Percentiles rank a stretch among this genome's conserved stretches.
These are phyloP conservation scores for Chiloscyllium punctatum DNA, from an alignment of 2,797 vertebrate species.

Conservation along the genomic window DNA sequence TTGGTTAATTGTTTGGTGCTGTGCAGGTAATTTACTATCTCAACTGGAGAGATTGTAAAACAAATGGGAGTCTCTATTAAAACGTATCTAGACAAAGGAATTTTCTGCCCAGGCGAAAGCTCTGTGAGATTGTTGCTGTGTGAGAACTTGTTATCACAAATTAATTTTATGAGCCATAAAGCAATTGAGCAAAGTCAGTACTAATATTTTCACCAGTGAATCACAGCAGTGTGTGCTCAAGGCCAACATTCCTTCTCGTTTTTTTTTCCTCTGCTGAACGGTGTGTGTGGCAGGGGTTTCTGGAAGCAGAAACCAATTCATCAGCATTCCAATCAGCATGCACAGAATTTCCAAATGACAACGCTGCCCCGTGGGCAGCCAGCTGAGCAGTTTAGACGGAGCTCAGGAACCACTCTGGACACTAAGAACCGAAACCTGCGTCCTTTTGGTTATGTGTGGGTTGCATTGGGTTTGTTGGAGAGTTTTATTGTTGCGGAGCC, in stretches of 20 bases:
- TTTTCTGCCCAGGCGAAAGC: not conserved
- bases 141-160: conserved; percentile 10
- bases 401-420: not conserved
- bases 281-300: too few relatives aligned
- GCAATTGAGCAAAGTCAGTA: not conserved
- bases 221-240: not conserved
- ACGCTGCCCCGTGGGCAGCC: too few relatives aligned
- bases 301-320: too few relatives aligned
- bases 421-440: not conserved
- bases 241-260: too few relatives aligned
- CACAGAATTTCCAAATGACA: too few relatives aligned
- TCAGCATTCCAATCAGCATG: too few relatives aligned
- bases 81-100: conserved; percentile 13
- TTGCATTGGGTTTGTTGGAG: too few relatives aligned
- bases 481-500: too few relatives aligned
- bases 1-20: conserved; percentile 20
- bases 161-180: not conserved
- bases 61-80: conserved; percentile 13
- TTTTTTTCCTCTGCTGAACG: too few relatives aligned
- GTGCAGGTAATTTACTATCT: conserved; percentile 25
- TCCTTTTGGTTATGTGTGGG: too few relatives aligned
- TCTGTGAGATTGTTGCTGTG: not conserved
- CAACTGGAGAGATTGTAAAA: conserved; percentile 28
- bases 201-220: not conserved
- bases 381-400: too few relatives aligned